Conservation (phyloP, 2,797 vertebrate species). For the Capromys pilorides region DNA sequence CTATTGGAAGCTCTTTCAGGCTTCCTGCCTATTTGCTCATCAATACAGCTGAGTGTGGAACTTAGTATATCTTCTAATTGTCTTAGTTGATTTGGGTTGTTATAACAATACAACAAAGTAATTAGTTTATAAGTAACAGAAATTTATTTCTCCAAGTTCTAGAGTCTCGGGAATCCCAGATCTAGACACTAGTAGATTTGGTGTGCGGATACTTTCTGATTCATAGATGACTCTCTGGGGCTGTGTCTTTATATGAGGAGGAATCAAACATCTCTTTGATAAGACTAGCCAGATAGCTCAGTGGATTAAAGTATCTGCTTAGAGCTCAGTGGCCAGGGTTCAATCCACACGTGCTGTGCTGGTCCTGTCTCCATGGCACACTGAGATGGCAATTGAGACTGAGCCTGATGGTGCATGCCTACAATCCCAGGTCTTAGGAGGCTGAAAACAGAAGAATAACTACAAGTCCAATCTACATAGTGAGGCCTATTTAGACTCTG, state of each 20-base stretch:
- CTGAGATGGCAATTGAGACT: no score
- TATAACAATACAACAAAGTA: background rate
- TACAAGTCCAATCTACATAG: no score
- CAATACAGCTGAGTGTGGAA: background rate
- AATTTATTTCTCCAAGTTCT: background rate
- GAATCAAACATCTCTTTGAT: background rate
- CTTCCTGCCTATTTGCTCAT: background rate
- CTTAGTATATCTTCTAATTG: background rate
- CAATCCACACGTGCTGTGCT: no score
- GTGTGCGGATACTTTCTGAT: background rate
- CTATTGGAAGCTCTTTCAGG: background rate
- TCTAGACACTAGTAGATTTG: background rate
- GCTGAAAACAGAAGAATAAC: no score
- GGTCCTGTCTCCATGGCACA: no score
- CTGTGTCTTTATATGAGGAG: background rate
- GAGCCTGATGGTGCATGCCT: no score
- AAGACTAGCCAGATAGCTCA: no score
- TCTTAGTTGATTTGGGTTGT: background rate
- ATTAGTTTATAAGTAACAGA: background rate
- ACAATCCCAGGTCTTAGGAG: no score
- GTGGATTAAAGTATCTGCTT: no score
- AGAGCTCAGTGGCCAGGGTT: no score
- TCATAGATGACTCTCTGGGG: background rate
- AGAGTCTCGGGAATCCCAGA: background rate
- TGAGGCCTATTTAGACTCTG: no score